A percentile compares a stretch with the other conserved stretches of the same genome.
Conservation (phyloP, 2,888 invertebrate species). For the Lasioglossum lativentre region DNA sequence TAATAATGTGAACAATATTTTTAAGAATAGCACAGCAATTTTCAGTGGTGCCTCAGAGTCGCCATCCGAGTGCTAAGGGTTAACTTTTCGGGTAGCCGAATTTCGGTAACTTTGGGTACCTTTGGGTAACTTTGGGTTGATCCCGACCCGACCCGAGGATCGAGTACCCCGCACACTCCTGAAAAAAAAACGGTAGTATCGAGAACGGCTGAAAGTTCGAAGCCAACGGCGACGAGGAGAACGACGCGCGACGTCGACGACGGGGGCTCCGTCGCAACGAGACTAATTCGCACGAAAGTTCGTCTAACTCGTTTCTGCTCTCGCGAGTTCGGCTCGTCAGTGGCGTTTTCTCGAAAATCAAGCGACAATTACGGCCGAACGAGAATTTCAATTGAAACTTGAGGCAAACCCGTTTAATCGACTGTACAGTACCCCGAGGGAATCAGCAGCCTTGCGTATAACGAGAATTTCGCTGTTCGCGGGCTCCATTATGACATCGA, state of each 20-base stretch:
- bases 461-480: constrained; percentile 97
- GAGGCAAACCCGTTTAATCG: constrained; percentile 68
- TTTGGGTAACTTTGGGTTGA: no score
- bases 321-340: constrained; percentile 48
- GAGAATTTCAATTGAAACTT: constrained; percentile 67
- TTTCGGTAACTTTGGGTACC: no score
- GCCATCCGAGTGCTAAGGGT: no score
- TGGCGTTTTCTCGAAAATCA: constrained; percentile 59
- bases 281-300: constrained; percentile 59
- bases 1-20: no score
- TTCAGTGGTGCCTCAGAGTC: no score
- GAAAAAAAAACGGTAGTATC: neutral
- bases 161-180: neutral
- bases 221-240: neutral
- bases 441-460: constrained; percentile 92
- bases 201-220: constrained; percentile 14
- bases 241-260: neutral
- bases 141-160: neutral
- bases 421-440: constrained; percentile 93
- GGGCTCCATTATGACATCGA: constrained; percentile 99
- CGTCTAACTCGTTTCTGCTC: constrained; percentile 48
- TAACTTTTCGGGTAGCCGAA: no score
- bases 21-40: no score
- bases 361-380: constrained; percentile 65
- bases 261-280: constrained; percentile 15